A percentile compares a stretch with the other conserved stretches of the same genome.
These are phyloP conservation scores for Olivierus martensii DNA, from an alignment of 1,140 invertebrate genomes.

Conservation along the genomic window DNA sequence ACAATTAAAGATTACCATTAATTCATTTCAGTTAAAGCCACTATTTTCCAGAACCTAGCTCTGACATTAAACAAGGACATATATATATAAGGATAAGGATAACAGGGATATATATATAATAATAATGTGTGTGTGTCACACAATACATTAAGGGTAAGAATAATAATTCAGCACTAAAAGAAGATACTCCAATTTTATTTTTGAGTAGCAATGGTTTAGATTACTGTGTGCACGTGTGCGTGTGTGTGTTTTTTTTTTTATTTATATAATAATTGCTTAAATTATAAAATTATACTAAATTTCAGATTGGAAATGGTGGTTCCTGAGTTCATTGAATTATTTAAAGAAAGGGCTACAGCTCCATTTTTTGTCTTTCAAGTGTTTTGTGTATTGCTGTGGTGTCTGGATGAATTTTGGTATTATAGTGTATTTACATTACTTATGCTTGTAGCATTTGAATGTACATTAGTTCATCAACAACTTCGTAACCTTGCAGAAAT, in stretches of 20 bases:
- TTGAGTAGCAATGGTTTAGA: not conserved
- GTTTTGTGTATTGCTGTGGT: slow-evolving; percentile 97
- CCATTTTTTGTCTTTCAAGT: slow-evolving; percentile 93
- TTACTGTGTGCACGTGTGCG: not conserved
- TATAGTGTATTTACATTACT: slow-evolving; percentile 94
- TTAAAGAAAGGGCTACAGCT: slow-evolving; percentile 92
- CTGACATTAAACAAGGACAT: too few relatives aligned
- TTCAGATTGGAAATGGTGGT: slow-evolving; percentile 74
- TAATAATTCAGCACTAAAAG: not conserved
- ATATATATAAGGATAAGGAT: too few relatives aligned
- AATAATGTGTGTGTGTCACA: not conserved
- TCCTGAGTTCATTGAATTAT: slow-evolving; percentile 91
- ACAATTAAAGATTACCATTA: too few relatives aligned
- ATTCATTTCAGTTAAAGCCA: too few relatives aligned
- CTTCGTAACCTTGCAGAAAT: slow-evolving; percentile 98
- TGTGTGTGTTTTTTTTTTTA: not conserved
- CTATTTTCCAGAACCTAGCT: too few relatives aligned
- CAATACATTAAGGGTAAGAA: not conserved
- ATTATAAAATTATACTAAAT: slow-evolving; percentile 19
- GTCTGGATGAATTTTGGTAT: slow-evolving; percentile 95
- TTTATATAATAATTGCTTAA: not conserved
- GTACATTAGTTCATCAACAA: slow-evolving; percentile 95
- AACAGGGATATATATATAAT: not conserved
- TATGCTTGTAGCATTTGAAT: slow-evolving; percentile 97
- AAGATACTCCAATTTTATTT: not conserved